Evolutionary conservation across 1,140 invertebrate species (phyloP).

Genomic region (Drosophila pseudoananassae): DNA sequence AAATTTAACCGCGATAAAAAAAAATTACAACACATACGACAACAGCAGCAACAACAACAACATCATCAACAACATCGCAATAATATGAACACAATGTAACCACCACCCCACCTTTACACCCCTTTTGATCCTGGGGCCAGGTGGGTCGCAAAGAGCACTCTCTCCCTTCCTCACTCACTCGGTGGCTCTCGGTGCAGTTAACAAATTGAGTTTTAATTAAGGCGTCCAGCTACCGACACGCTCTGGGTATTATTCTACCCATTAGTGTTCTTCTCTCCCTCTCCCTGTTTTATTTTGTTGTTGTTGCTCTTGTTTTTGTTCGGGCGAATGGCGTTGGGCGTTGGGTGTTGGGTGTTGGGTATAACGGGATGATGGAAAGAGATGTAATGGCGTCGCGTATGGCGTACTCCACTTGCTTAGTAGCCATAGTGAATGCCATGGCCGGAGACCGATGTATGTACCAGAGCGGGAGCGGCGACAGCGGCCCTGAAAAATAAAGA

Average conservation of each 20-base stretch:
- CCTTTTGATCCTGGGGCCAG: conserved; percentile 2
- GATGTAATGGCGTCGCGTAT: background rate
- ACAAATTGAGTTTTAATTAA: conserved; percentile 61
- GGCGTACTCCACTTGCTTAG: conserved; percentile 55
- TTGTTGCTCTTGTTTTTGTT: conserved; percentile 1
- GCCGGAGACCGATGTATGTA: conserved; percentile 84
- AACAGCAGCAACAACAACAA: background rate
- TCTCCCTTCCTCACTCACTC: too few relatives aligned
- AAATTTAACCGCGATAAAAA: conserved; percentile 80
- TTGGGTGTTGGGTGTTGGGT: background rate
- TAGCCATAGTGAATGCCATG: conserved; percentile 85
- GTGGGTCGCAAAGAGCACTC: background rate
- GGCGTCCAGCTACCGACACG: conserved; percentile 40
- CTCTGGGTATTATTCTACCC: conserved; percentile 44
- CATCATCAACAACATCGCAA: background rate
- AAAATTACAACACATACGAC: conserved; percentile 31
- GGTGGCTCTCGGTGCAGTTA: conserved; percentile 24
- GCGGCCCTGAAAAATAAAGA: conserved; percentile 53
- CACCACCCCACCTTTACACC: background rate
- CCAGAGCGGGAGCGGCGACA: conserved; percentile 77
- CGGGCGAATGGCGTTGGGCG: conserved; percentile 14
- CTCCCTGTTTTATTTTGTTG: background rate
- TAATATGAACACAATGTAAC: too few relatives aligned
- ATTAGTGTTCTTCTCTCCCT: conserved; percentile 35
- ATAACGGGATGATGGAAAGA: conserved; percentile 1